phyloP scores from a whole-genome alignment of 1,140 invertebrate genomes.

The Uloborus diversus region DNA sequence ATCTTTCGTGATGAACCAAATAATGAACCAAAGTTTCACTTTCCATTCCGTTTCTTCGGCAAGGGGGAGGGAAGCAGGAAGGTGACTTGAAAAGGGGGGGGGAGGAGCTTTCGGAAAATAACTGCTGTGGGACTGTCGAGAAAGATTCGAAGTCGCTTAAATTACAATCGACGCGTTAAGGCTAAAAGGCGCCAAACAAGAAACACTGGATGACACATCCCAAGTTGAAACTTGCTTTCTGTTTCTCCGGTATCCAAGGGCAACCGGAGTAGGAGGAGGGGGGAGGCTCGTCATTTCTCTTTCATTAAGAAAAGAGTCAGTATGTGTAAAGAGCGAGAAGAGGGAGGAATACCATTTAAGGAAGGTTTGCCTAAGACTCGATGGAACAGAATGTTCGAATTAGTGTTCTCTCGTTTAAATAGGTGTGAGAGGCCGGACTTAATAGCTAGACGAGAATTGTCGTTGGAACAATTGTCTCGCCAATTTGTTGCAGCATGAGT shows the following conservation, averaged over 20 bases:
- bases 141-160: background rate
- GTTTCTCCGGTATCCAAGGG: background rate
- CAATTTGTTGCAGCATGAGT: too few species aligned
- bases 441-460: too few species aligned
- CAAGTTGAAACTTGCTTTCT: background rate
- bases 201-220: background rate
- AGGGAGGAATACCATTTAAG: background rate
- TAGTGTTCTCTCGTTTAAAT: background rate
- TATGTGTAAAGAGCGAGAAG: background rate
- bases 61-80: too few species aligned
- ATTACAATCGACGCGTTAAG: background rate
- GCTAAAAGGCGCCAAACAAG: background rate
- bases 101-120: background rate
- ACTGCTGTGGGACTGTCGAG: background rate
- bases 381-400: constrained; percentile 1
- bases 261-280: too few species aligned
- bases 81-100: background rate
- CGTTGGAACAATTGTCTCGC: too few species aligned
- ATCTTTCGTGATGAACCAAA: too few species aligned
- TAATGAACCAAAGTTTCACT: too few species aligned
- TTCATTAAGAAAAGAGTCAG: constrained; percentile 14
- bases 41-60: too few species aligned
- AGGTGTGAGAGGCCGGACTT: background rate
- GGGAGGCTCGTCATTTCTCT: background rate
- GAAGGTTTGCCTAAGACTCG: background rate